Conservation (phyloP, 2,888 invertebrate genomes). For the Drosophila diplacantha region DNA sequence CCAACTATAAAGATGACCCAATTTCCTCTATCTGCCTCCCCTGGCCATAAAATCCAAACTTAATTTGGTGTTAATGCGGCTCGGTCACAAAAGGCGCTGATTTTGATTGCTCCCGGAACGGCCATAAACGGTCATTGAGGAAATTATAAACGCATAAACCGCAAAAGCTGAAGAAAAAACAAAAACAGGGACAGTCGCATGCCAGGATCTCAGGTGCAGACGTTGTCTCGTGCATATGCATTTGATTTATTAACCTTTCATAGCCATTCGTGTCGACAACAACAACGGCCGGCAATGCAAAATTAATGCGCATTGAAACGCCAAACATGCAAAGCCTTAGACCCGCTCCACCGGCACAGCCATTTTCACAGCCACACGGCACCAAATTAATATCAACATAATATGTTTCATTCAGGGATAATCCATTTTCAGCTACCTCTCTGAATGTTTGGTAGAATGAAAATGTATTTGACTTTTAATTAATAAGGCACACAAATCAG, state of each 20-base stretch:
- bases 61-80: conserved; percentile 66
- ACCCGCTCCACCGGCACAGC: conserved; percentile 16
- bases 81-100: conserved; percentile 60
- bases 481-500: no score
- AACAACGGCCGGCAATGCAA: conserved; percentile 50
- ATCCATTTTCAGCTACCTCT: background rate
- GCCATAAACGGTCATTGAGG: conserved; percentile 68
- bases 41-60: conserved; percentile 50
- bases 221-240: conserved; percentile 63
- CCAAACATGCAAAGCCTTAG: conserved; percentile 65
- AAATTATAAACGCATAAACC: conserved; percentile 70
- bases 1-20: conserved; percentile 50
- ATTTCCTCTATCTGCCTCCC: conserved; percentile 39
- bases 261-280: conserved; percentile 72
- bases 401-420: background rate
- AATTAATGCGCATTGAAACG: conserved; percentile 73
- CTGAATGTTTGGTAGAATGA: no score
- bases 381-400: background rate
- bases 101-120: conserved; percentile 52
- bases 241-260: conserved; percentile 73
- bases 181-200: conserved; percentile 32
- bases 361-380: conserved; percentile 12
- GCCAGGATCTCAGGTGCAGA: conserved; percentile 60
- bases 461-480: no score
- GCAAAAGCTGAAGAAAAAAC: conserved; percentile 24